phyloP scores from a whole-genome alignment of 2,888 invertebrate species.

The Brachyptera putata region DNA sequence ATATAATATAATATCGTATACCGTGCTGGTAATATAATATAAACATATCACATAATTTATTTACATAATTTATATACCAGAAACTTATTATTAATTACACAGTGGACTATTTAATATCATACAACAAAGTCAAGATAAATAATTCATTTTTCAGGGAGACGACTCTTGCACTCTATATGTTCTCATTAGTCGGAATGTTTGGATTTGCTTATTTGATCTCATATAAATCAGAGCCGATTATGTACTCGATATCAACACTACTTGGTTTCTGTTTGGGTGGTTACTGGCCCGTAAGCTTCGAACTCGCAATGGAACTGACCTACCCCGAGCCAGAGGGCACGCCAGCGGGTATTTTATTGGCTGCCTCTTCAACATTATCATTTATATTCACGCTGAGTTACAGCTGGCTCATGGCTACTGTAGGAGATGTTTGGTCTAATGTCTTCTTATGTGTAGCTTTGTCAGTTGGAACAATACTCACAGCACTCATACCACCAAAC shows the following conservation, averaged over 20 bases:
- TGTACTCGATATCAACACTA: conserved; percentile 71
- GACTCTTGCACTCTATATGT: conserved; percentile 83
- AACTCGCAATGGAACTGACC: conserved; percentile 59
- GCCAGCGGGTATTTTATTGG: conserved; percentile 56
- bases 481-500: conserved; percentile 69
- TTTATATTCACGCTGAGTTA: conserved; percentile 43
- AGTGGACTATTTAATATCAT: no score
- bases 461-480: conserved; percentile 48
- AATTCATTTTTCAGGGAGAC: conserved; percentile 76
- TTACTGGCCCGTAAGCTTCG: conserved; percentile 58
- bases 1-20: no score
- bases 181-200: conserved; percentile 88
- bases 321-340: conserved; percentile 59
- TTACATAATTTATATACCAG: not conserved
- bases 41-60: no score
- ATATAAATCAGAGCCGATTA: conserved; percentile 68
- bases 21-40: no score
- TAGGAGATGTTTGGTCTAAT: conserved; percentile 48
- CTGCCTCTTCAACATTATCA: conserved; percentile 51
- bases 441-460: conserved; percentile 46
- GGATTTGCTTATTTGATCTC: conserved; percentile 85
- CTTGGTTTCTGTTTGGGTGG: conserved; percentile 62
- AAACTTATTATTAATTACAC: not conserved
- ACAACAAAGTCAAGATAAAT: no score
- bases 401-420: conserved; percentile 37